A percentile compares a stretch with the other conserved stretches of the same genome.
Evolutionary conservation across 1,140 invertebrate genomes (phyloP).

Genomic region (Drosophila hydei): DNA sequence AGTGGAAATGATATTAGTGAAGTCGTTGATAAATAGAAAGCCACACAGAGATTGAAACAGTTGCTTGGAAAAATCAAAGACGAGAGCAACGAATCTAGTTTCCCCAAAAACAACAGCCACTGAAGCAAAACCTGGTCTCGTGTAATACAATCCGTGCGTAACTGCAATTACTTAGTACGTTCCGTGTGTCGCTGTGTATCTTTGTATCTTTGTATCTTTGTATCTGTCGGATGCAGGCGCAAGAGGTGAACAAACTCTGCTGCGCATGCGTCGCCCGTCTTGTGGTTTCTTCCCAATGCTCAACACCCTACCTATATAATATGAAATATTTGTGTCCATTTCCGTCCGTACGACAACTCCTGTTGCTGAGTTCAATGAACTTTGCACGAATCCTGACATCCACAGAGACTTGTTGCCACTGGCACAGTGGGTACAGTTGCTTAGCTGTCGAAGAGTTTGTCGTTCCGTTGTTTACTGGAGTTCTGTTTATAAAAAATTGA

Average conservation of each 20-base stretch:
- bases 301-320: conserved; percentile 64
- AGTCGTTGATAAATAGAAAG: conserved; percentile 66
- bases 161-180: conserved; percentile 72
- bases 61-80: conserved; percentile 71
- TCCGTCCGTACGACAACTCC: conserved; percentile 52
- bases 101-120: conserved; percentile 33
- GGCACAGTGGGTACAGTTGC: conserved; percentile 41
- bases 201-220: conserved; percentile 8
- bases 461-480: too few relatives aligned
- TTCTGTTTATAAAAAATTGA: too few relatives aligned
- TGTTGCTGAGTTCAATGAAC: conserved; percentile 65
- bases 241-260: conserved; percentile 73
- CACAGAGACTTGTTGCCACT: conserved; percentile 36
- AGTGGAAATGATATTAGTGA: conserved; percentile 73
- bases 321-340: conserved; percentile 70
- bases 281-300: conserved; percentile 21
- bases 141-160: conserved; percentile 81
- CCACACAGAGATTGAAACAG: conserved; percentile 65
- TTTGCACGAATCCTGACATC: conserved; percentile 40
- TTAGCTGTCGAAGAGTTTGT: neutral
- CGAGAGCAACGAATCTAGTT: neutral
- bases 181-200: conserved; percentile 34
- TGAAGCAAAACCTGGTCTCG: conserved; percentile 46
- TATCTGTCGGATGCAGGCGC: conserved; percentile 32
- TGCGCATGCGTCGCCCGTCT: conserved; percentile 54